phyloP scores from a whole-genome alignment of 1,140 invertebrate genomes.

The Drosophila tristis region DNA sequence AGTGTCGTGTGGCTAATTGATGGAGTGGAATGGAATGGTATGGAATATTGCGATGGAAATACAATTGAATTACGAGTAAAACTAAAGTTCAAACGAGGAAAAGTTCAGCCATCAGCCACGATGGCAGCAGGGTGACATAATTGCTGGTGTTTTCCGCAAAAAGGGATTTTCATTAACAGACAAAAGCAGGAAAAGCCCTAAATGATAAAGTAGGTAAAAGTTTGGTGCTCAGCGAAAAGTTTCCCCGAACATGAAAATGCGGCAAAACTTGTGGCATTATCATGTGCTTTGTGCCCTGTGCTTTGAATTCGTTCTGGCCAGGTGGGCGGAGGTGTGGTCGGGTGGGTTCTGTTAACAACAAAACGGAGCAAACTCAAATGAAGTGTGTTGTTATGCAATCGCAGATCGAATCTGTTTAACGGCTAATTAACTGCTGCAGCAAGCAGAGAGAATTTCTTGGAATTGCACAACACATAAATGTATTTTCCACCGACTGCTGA shows the following conservation, averaged over 20 bases:
- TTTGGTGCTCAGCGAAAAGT: neutral
- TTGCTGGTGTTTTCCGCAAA: slow-evolving; percentile 29
- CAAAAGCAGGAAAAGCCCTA: slow-evolving; percentile 34
- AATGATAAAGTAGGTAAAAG: slow-evolving; percentile 24
- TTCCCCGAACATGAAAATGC: slow-evolving; percentile 10
- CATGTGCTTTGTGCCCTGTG: slow-evolving; percentile 3
- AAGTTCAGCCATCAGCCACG: neutral
- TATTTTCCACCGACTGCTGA: no score
- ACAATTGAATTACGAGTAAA: slow-evolving; percentile 15
- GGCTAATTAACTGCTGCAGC: no score
- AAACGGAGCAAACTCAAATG: neutral
- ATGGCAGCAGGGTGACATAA: slow-evolving; percentile 29
- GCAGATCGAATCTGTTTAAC: no score
- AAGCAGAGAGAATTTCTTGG: no score
- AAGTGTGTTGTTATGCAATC: no score
- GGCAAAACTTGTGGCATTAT: slow-evolving; percentile 31
- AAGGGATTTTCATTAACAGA: slow-evolving; percentile 40
- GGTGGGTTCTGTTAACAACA: slow-evolving; percentile 5
- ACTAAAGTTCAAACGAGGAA: slow-evolving; percentile 34
- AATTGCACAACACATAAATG: no score
- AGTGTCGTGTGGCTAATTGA: slow-evolving; percentile 43
- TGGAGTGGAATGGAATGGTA: slow-evolving; percentile 19
- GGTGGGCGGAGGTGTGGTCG: slow-evolving; percentile 9
- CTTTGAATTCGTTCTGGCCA: slow-evolving; percentile 32
- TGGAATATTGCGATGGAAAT: slow-evolving; percentile 1